Percentiles rank a stretch among this genome's conserved stretches.
Evolutionary conservation across 2,888 invertebrate genomes (phyloP).

Genomic region (Lasioglossum villosulum): DNA sequence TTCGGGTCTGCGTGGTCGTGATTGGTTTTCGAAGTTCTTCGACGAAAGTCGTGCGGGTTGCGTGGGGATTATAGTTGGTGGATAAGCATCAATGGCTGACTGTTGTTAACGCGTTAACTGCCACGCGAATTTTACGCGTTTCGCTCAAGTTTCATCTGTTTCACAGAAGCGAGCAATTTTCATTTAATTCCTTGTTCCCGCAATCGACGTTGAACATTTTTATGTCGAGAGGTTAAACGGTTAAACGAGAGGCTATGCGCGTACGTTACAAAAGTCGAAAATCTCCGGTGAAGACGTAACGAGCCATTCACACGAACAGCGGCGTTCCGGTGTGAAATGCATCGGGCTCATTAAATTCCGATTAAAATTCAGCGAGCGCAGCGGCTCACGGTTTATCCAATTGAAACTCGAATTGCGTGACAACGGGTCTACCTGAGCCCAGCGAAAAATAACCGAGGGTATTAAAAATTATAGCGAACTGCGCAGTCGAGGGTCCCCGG

Average conservation of each 20-base stretch:
- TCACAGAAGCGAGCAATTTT: too few species aligned
- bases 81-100: neutral
- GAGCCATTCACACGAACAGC: neutral
- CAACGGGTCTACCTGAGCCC: constrained; percentile 8
- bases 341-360: neutral
- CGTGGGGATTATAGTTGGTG: neutral
- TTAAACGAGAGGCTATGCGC: too few species aligned
- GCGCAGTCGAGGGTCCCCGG: constrained; percentile 59
- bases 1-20: neutral
- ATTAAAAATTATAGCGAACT: constrained; percentile 43
- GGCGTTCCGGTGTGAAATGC: neutral
- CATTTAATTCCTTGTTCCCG: neutral
- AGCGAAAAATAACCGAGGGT: neutral
- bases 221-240: neutral
- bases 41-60: neutral
- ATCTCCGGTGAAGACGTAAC: neutral
- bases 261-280: neutral
- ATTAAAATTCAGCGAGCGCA: constrained; percentile 1
- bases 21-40: neutral
- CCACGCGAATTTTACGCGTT: too few species aligned
- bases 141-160: too few species aligned
- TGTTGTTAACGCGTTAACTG: too few species aligned
- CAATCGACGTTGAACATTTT: neutral
- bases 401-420: neutral
- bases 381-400: neutral